Evolutionary conservation across 2,797 vertebrate species (phyloP).

Genomic region (Melanotaenia nigrans): DNA sequence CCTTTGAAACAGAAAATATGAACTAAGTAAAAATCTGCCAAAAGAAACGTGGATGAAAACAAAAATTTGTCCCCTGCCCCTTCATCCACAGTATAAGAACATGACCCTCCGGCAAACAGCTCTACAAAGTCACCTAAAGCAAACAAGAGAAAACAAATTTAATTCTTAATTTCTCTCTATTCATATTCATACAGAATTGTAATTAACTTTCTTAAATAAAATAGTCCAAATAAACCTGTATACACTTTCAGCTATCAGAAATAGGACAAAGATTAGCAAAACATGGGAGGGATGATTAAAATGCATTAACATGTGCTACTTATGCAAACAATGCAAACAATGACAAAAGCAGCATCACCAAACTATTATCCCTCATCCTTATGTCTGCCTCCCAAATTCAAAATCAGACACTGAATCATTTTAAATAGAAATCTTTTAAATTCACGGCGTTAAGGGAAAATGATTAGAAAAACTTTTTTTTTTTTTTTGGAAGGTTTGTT

Average conservation of each 20-base stretch:
- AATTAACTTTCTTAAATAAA: conserved; percentile 73
- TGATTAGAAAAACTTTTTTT: conserved; percentile 55
- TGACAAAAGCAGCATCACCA: conserved; percentile 63
- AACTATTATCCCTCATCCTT: conserved; percentile 56
- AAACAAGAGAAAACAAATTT: conserved; percentile 45
- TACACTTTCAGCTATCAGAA: conserved; percentile 67
- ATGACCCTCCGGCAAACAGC: conserved; percentile 58
- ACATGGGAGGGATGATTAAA: conserved; percentile 62
- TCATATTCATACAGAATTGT: conserved; percentile 72
- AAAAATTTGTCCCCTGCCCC: conserved; percentile 38
- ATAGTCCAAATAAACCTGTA: conserved; percentile 63
- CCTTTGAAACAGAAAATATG: not conserved
- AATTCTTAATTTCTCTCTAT: conserved; percentile 60
- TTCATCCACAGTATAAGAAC: conserved; percentile 70
- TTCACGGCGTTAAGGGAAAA: conserved; percentile 57
- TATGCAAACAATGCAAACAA: conserved; percentile 60
- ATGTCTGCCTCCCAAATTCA: conserved; percentile 50
- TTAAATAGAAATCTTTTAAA: conserved; percentile 61
- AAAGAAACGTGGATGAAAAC: not conserved
- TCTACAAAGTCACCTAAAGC: conserved; percentile 67
- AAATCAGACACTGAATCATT: conserved; percentile 61
- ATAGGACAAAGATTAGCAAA: conserved; percentile 60
- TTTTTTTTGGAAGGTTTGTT: conserved; percentile 6
- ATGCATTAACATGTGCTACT: conserved; percentile 69
- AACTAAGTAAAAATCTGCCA: not conserved